A percentile compares a stretch with the other conserved stretches of the same genome.
Evolutionary conservation across 2,797 vertebrate species (phyloP).

Genomic region (Columba guinea): DNA sequence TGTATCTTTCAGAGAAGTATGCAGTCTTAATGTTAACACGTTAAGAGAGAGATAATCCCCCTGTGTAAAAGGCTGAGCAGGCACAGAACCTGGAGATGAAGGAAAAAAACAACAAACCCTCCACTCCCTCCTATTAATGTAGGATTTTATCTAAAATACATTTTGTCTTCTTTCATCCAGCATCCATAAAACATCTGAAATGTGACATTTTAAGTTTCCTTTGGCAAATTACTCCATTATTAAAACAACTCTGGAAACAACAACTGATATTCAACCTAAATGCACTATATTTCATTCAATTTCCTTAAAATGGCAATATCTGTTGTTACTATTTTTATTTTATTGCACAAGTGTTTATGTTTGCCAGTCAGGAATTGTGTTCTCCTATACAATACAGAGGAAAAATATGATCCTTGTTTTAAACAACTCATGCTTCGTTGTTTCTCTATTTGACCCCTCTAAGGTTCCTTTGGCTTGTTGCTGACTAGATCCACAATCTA

Average conservation of each 20-base stretch:
- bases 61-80: not conserved
- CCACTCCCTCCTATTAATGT: not conserved
- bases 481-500: not conserved
- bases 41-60: not conserved
- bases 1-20: not conserved
- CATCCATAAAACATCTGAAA: not conserved
- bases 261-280: not conserved
- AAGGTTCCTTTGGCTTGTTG: not conserved
- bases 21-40: not conserved
- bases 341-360: not conserved
- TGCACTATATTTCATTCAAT: not conserved
- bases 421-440: not conserved
- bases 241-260: not conserved
- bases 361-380: not conserved
- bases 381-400: not conserved
- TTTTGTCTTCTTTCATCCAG: not conserved
- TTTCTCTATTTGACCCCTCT: not conserved
- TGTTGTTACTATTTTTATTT: not conserved
- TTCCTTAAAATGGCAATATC: not conserved
- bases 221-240: not conserved
- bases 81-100: not conserved
- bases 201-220: not conserved
- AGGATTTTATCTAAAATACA: not conserved
- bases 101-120: not conserved
- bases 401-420: not conserved